Base-by-base conservation (phyloP, 2,888 invertebrate genomes). In the Itoplectis maculator region DNA sequence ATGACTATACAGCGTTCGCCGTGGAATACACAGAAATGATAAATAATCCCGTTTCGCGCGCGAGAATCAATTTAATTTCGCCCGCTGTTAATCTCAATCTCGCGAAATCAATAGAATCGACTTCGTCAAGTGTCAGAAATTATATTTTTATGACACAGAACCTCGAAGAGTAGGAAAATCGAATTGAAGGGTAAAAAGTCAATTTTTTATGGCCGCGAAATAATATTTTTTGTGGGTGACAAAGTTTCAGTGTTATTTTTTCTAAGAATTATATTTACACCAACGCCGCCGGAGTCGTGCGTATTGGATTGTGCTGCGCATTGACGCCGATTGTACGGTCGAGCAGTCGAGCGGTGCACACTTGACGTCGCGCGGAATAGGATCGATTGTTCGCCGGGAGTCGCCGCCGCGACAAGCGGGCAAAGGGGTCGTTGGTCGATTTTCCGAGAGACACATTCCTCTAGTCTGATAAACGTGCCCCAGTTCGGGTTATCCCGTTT, bases 381-480 rank as follows among this genome's bases (percentile, higher is more conserved):
- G 49, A 78, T 82, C 78, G 78, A 72, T 65, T 56, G 66, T 45
- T 68, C 40, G 72, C 40, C 59, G 49, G 15, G 15, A n/a, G n/a
- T n/a, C n/a, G n/a, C n/a, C n/a, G 63, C 69, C n/a, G 29, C 47
- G 20, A 51, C 18, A 51, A 69, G 66, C 37, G 42, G 59, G 45
- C n/a, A n/a, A 29, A 66, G 45, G 15, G 63, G 35, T 72, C 45
- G 79, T 74, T 70, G 82, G 75, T 82, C 70, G 79, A 82, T 82
- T 82, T 82, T 79, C n/a, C 75, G 51, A 49, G 79, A 79, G 66
- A 66, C 65, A 59, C 79, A 79, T 82, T 79, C 70, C 75, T 75
- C 74, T 59, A 20, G 70, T 70, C 79, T 82, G 79, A 82, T 79
- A 82, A 82, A 82, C 78, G 82, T 72, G 75, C 75, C 74, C 79